Conservation (phyloP, 1,140 invertebrate genomes). For the Panagrolaimus sp. region DNA sequence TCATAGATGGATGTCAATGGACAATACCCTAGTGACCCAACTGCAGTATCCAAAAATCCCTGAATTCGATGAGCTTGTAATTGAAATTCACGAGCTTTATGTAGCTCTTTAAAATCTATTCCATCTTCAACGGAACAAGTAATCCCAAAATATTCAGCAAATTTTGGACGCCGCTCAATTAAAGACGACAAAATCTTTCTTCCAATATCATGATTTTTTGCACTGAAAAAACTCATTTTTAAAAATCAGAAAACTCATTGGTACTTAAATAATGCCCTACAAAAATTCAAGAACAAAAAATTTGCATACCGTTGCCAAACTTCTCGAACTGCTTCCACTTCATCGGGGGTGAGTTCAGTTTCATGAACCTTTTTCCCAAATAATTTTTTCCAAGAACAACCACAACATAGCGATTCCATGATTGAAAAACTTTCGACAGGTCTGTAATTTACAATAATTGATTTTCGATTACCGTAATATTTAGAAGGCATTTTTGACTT, state of each 20-base stretch:
- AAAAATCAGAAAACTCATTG: not conserved
- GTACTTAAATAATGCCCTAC: too few species aligned
- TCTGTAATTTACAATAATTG: too few species aligned
- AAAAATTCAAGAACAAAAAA: too few species aligned
- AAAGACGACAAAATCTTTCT: slow-evolving; percentile 40
- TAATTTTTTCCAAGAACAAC: too few species aligned
- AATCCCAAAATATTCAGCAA: slow-evolving; percentile 46
- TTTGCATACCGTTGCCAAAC: too few species aligned
- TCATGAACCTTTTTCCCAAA: too few species aligned
- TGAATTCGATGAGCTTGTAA: slow-evolving; percentile 46
- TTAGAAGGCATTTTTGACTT: too few species aligned
- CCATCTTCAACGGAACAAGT: slow-evolving; percentile 24
- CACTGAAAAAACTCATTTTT: slow-evolving; percentile 24
- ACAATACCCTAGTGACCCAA: slow-evolving; percentile 41
- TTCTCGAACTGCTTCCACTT: too few species aligned
- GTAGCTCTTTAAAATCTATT: slow-evolving; percentile 28
- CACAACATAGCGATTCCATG: too few species aligned
- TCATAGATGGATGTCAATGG: slow-evolving; percentile 39
- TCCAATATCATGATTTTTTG: slow-evolving; percentile 39
- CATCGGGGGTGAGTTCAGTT: too few species aligned
- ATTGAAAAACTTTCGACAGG: too few species aligned
- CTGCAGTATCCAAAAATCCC: slow-evolving; percentile 40
- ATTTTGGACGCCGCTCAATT: slow-evolving; percentile 40
- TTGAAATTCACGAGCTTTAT: slow-evolving; percentile 35
- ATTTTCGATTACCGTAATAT: too few species aligned